Evolutionary conservation across 2,888 invertebrate genomes (phyloP).

Genomic region (Caenorhabditis zanzibari): DNA sequence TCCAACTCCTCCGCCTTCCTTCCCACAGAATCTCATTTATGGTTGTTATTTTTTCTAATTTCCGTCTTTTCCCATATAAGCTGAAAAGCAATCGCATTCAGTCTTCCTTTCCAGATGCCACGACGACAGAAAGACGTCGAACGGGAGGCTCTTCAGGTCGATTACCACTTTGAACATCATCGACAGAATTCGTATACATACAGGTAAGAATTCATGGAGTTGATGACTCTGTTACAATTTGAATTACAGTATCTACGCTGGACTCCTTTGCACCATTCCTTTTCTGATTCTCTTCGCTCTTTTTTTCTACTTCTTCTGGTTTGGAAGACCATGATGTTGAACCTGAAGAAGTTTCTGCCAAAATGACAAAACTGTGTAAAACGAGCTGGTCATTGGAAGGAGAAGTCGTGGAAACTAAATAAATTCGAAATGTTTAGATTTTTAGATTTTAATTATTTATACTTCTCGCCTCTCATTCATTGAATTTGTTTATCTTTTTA

Average conservation of each 20-base stretch:
- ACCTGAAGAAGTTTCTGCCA: background rate
- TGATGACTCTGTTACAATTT: conserved; percentile 2
- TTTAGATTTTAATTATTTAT: conserved; percentile 31
- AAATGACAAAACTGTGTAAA: conserved; percentile 1
- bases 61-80: conserved; percentile 26
- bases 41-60: conserved; percentile 50
- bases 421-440: conserved; percentile 46
- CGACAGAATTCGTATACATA: conserved; percentile 54
- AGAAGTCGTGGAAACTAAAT: background rate
- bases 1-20: conserved; percentile 7
- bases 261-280: conserved; percentile 63
- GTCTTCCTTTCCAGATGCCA: conserved; percentile 46
- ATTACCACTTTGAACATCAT: conserved; percentile 49
- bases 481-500: conserved; percentile 46
- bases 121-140: conserved; percentile 56
- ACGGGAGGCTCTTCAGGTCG: conserved; percentile 44
- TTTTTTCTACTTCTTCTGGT: conserved; percentile 67
- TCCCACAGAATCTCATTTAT: conserved; percentile 26
- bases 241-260: conserved; percentile 63
- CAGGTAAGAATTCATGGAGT: conserved; percentile 31
- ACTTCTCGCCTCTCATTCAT: background rate
- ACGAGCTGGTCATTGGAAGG: conserved; percentile 8
- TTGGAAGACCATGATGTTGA: conserved; percentile 58
- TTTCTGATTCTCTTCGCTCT: conserved; percentile 56
- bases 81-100: conserved; percentile 29